A percentile compares a stretch with the other conserved stretches of the same genome.
These are phyloP conservation scores for Pangasianodon hypophthalmus DNA, from an alignment of 2,113 vertebrate genomes.

Conservation along the genomic window DNA sequence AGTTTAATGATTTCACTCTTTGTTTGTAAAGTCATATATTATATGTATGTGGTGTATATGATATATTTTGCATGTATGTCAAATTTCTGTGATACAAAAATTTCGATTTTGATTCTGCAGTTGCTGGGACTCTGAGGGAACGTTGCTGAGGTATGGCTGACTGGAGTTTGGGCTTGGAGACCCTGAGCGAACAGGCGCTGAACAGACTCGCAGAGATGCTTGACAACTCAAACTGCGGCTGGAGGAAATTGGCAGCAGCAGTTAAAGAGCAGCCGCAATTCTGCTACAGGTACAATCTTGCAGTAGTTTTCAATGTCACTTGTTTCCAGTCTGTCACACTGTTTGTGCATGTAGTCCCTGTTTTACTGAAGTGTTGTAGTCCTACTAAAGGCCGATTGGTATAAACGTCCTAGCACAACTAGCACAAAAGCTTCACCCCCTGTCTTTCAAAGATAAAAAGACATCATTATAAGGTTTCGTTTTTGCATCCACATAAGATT, in stretches of 20 bases:
- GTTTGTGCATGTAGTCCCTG: not conserved
- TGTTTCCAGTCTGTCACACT: not conserved
- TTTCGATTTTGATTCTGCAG: not conserved
- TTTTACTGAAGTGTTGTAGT: not conserved
- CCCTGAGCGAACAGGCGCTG: slow-evolving; percentile 64
- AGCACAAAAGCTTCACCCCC: not conserved
- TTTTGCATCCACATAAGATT: not conserved
- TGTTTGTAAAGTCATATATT: not conserved
- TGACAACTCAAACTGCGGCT: slow-evolving; percentile 76
- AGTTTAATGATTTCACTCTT: not conserved
- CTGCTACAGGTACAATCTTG: slow-evolving; percentile 75
- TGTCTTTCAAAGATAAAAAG: not conserved
- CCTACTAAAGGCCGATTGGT: not conserved
- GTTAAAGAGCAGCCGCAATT: slow-evolving; percentile 71
- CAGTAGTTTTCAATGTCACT: not conserved
- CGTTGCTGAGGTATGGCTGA: slow-evolving; percentile 66
- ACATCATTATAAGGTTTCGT: not conserved
- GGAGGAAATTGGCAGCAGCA: slow-evolving; percentile 76
- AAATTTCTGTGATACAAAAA: not conserved
- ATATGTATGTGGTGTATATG: not conserved
- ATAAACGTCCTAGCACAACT: not conserved
- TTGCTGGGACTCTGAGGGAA: not conserved
- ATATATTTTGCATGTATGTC: not conserved
- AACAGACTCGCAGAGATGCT: slow-evolving; percentile 72
- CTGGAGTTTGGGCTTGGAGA: slow-evolving; percentile 62